Evolutionary conservation across 1,140 invertebrate genomes (phyloP), one percentile per base, ranked within the genome.

Genomic region (Panulirus ornatus): DNA sequence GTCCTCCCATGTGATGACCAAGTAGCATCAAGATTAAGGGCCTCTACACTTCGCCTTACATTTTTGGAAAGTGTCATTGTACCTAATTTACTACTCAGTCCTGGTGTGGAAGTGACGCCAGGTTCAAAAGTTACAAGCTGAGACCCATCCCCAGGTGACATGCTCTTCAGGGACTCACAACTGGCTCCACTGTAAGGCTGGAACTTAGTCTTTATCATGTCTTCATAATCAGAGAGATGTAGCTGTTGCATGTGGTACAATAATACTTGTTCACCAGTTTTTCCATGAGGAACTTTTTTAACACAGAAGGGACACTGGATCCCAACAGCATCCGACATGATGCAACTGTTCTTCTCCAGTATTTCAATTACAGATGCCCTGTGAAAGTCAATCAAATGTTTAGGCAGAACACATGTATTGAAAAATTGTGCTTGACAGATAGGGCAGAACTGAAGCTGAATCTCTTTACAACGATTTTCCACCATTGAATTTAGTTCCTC

Each of bases 231-330:
- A 8, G 54, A 63, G 6, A 87, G 27, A 30, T 92, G 91, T 14
- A 91, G 66, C 71, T 92, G 91, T 14, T 88, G 82, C 51, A 92
- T 84, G 42, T 92, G 91, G 84, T 88, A 92, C 30, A 92, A 81
- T 11, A 92, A 54, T 22, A 91, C 90, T 66, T 92, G 83, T 75
- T 92, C 91, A 8, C 91, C 88, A 27, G 86, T 88, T 70, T 88
- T 88, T 27, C 83, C 76, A 38, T 86, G 71, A 42, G 88, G 85
- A 78, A 92, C 91, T 42, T 88, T 91, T 40, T 91, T 92, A n/a
- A 58, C 73, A 75, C 91, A 92, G 36, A 92, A 92, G 38, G 91
- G 91, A 44, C 91, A 92, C 47, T 92, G 88, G 22, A 92, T 91
- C 11, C 88, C 91, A 51, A 75, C 75, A 16, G 54, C 51, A 73